These are phyloP conservation scores for Syrphus vitripennis DNA, from an alignment of 2,888 invertebrate genomes.

Conservation along the genomic window DNA sequence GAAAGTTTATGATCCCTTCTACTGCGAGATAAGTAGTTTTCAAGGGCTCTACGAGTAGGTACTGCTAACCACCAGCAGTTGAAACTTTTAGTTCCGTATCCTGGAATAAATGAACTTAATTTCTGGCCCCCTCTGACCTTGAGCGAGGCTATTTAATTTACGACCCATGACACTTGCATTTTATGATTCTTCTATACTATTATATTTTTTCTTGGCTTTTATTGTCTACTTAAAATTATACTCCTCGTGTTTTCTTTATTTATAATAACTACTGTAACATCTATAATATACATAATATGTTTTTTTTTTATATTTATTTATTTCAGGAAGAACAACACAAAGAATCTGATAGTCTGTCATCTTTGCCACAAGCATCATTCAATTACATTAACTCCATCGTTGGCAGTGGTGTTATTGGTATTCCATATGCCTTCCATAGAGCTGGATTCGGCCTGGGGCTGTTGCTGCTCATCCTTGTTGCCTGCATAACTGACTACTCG, in stretches of 20 bases:
- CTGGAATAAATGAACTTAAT: neutral
- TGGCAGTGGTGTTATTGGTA: slow-evolving; percentile 93
- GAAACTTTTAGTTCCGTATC: slow-evolving; percentile 5
- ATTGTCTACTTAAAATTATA: neutral
- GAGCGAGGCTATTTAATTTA: neutral
- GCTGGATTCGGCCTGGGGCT: slow-evolving; percentile 91
- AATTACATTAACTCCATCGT: slow-evolving; percentile 95
- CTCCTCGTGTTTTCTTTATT: neutral
- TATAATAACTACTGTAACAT: neutral
- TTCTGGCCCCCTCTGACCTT: neutral
- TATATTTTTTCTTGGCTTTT: neutral
- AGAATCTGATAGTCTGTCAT: slow-evolving; percentile 83
- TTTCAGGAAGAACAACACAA: slow-evolving; percentile 61
- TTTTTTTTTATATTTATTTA: slow-evolving; percentile 11
- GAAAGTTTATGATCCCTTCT: slow-evolving; percentile 45
- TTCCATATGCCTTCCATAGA: slow-evolving; percentile 90
- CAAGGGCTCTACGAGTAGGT: neutral
- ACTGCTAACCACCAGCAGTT: neutral
- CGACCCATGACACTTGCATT: neutral
- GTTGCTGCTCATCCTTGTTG: slow-evolving; percentile 86
- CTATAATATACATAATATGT: neutral
- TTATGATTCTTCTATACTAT: neutral
- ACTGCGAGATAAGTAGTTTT: neutral
- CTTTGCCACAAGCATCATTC: slow-evolving; percentile 89
- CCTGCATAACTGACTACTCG: slow-evolving; percentile 90